Conservation (phyloP, 2,888 invertebrate species). For the Drosophila falleni region DNA sequence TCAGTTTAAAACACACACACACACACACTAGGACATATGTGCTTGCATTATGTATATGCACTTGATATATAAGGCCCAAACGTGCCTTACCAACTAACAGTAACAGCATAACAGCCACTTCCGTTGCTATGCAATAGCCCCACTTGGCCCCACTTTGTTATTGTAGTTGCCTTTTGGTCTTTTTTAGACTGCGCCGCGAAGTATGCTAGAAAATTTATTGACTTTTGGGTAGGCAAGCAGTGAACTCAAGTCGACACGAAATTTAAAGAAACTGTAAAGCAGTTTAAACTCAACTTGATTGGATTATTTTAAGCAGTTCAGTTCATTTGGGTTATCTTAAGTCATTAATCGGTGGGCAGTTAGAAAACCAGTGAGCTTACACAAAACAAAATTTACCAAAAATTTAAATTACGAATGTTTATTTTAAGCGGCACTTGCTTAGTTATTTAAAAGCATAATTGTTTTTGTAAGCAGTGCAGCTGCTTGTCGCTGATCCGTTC, state of each 20-base stretch:
- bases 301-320: background rate
- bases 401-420: too few species aligned
- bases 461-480: background rate
- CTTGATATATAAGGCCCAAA: slow-evolving; percentile 48
- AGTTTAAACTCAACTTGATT: background rate
- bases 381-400: too few species aligned
- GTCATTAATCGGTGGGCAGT: too few species aligned
- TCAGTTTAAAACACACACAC: slow-evolving; percentile 46
- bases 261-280: background rate
- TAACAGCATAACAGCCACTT: slow-evolving; percentile 54
- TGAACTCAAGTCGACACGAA: slow-evolving; percentile 13
- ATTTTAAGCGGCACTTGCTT: too few species aligned
- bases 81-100: slow-evolving; percentile 58
- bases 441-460: background rate
- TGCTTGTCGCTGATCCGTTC: too few species aligned
- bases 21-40: slow-evolving; percentile 21
- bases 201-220: slow-evolving; percentile 67
- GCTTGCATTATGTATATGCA: slow-evolving; percentile 33
- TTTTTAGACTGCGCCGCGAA: slow-evolving; percentile 52
- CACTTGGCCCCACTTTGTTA: slow-evolving; percentile 22
- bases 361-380: too few species aligned
- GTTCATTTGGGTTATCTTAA: background rate
- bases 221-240: slow-evolving; percentile 42
- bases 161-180: slow-evolving; percentile 8
- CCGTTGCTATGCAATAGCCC: slow-evolving; percentile 42